Evolutionary conservation across 2,797 vertebrate species (phyloP).

Genomic region (Gymnothorax reevesii): DNA sequence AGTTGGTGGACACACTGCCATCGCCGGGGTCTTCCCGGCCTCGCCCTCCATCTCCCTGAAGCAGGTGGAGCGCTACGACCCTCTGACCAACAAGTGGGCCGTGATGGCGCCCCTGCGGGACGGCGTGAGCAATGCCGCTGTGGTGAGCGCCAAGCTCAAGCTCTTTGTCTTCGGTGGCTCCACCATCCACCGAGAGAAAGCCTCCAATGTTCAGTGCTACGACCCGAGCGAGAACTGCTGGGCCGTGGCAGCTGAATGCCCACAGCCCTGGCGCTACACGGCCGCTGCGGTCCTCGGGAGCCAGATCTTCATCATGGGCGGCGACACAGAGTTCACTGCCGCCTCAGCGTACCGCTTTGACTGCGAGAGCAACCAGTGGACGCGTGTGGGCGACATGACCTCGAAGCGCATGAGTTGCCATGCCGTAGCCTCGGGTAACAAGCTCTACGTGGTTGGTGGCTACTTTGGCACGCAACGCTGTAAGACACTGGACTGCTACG

Average conservation of each 20-base stretch:
- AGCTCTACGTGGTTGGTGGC: conserved; percentile 92
- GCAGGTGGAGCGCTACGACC: conserved; percentile 78
- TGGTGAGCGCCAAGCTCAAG: conserved; percentile 90
- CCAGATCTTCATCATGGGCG: conserved; percentile 97
- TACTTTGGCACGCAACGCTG: conserved; percentile 94
- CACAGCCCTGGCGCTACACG: conserved; percentile 92
- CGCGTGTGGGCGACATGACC: conserved; percentile 90
- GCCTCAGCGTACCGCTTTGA: conserved; percentile 91
- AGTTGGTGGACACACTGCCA: conserved; percentile 77
- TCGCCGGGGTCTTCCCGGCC: conserved; percentile 76
- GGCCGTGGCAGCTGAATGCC: conserved; percentile 87
- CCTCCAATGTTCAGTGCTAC: conserved; percentile 92
- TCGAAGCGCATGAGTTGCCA: conserved; percentile 96
- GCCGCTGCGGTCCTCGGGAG: conserved; percentile 89
- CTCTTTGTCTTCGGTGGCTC: conserved; percentile 92
- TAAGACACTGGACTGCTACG: conserved; percentile 93
- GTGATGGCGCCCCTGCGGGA: conserved; percentile 91
- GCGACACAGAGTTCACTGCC: conserved; percentile 90
- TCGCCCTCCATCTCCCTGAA: conserved; percentile 79
- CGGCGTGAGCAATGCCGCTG: conserved; percentile 90
- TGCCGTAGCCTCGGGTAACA: conserved; percentile 89
- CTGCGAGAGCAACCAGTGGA: conserved; percentile 90
- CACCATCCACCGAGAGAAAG: conserved; percentile 89
- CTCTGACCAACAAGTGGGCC: conserved; percentile 74
- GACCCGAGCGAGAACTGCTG: conserved; percentile 86